A percentile compares a stretch with the other conserved stretches of the same genome.
These are phyloP conservation scores for Epinephelus moara DNA, from an alignment of 2,113 vertebrate species.

Conservation along the genomic window DNA sequence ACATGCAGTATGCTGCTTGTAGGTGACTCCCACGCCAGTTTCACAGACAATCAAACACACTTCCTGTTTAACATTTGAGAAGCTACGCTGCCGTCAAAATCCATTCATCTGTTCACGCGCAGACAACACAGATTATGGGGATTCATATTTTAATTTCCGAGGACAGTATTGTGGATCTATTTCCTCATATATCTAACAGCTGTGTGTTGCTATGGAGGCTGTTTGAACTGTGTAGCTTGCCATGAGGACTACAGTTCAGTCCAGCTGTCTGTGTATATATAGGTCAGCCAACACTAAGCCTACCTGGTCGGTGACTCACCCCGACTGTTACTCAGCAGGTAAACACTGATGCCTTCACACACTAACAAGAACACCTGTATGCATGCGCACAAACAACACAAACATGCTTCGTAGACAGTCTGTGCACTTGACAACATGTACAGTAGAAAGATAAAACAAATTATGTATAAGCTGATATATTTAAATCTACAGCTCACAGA, in stretches of 20 bases:
- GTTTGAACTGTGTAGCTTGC: slow-evolving; percentile 21
- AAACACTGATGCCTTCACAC: slow-evolving; percentile 23
- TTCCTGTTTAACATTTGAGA: not conserved
- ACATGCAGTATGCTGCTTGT: not conserved
- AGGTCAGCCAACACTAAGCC: slow-evolving; percentile 73
- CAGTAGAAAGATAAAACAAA: not conserved
- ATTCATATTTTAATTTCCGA: slow-evolving; percentile 46
- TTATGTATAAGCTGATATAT: not conserved
- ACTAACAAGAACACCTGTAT: not conserved
- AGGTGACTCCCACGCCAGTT: not conserved
- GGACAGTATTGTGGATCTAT: slow-evolving; percentile 8
- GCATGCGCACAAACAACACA: not conserved
- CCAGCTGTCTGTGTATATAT: slow-evolving; percentile 69
- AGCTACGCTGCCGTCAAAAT: slow-evolving; percentile 18
- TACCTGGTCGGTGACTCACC: slow-evolving; percentile 68
- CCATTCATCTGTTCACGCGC: slow-evolving; percentile 46
- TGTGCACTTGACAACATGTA: not conserved
- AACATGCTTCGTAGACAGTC: not conserved
- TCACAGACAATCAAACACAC: slow-evolving; percentile 1
- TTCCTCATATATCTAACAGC: slow-evolving; percentile 26
- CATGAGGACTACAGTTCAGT: slow-evolving; percentile 12
- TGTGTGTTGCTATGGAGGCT: slow-evolving; percentile 32
- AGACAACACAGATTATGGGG: slow-evolving; percentile 42
- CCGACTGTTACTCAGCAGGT: slow-evolving; percentile 56
- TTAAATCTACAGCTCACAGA: too few relatives aligned